phyloP scores from a whole-genome alignment of 2,888 invertebrate species.

The Dynastes maya region DNA sequence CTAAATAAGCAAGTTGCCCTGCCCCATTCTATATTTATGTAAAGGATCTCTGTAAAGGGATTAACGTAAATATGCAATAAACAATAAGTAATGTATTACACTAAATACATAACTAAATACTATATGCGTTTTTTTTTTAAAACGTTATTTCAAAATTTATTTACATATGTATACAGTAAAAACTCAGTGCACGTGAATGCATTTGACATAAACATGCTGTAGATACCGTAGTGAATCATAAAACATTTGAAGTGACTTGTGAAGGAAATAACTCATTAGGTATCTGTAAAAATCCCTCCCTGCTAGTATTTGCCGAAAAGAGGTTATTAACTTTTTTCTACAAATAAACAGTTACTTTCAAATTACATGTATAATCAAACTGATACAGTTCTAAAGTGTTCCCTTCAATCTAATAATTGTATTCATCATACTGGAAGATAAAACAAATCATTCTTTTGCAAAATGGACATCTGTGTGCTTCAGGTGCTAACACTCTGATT shows the following conservation, averaged over 20 bases:
- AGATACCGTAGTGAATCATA: neutral
- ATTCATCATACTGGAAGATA: conserved; percentile 7
- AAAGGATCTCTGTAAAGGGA: too few species aligned
- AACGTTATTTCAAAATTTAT: too few species aligned
- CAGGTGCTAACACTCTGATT: conserved; percentile 36
- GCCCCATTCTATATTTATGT: too few species aligned
- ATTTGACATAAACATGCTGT: neutral
- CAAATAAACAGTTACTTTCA: conserved; percentile 55
- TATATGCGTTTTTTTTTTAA: too few species aligned
- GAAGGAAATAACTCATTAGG: conserved; percentile 27
- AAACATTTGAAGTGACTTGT: conserved; percentile 4
- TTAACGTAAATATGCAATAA: too few species aligned
- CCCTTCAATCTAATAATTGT: conserved; percentile 9
- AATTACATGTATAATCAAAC: conserved; percentile 44
- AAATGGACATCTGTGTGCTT: conserved; percentile 41
- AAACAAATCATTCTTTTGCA: conserved; percentile 2
- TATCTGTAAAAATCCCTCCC: conserved; percentile 61
- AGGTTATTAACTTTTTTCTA: conserved; percentile 66
- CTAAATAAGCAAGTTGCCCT: too few species aligned
- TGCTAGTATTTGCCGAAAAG: conserved; percentile 64
- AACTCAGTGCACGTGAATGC: neutral
- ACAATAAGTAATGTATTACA: too few species aligned
- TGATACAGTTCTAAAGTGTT: conserved; percentile 22
- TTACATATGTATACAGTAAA: neutral
- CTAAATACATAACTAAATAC: too few species aligned